Conservation (phyloP, 2,888 invertebrate genomes). For the Panorpa germanica region DNA sequence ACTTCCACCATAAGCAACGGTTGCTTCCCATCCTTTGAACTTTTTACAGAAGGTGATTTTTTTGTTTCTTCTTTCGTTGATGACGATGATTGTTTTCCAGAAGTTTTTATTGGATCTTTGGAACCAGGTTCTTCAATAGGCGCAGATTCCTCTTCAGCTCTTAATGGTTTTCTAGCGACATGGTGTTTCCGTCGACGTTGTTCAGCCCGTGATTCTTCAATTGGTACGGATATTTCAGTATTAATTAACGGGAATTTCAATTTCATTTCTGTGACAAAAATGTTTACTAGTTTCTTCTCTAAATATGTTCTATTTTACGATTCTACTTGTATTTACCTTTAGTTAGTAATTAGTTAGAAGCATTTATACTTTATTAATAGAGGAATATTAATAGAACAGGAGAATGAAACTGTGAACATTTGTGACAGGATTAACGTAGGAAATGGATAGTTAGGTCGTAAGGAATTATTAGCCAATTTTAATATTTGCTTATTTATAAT, state of each 20-base stretch:
- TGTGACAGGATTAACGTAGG: too few relatives aligned
- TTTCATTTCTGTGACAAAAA: constrained; percentile 40
- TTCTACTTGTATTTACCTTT: background rate
- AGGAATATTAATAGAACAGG: too few relatives aligned
- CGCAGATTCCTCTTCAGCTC: constrained; percentile 16
- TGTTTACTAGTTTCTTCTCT: too few relatives aligned
- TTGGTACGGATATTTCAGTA: constrained; percentile 61
- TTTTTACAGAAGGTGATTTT: constrained; percentile 13
- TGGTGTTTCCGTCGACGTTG: constrained; percentile 31
- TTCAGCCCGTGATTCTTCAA: constrained; percentile 49
- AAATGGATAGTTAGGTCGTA: too few relatives aligned
- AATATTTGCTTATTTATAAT: too few relatives aligned
- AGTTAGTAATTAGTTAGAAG: too few relatives aligned
- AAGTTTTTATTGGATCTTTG: constrained; percentile 5
- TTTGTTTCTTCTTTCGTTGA: constrained; percentile 14
- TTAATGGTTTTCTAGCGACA: constrained; percentile 20
- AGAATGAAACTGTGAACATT: too few relatives aligned
- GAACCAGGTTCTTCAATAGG: constrained; percentile 16
- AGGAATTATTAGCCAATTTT: too few relatives aligned
- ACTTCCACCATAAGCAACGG: constrained; percentile 82
- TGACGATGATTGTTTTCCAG: constrained; percentile 12
- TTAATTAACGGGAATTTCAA: constrained; percentile 71
- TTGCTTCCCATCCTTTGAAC: constrained; percentile 17
- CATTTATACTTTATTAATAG: too few relatives aligned
- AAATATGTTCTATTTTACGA: background rate